Evolutionary conservation across 2,113 vertebrate species (phyloP).

Genomic region (Thamnaconus septentrionalis): DNA sequence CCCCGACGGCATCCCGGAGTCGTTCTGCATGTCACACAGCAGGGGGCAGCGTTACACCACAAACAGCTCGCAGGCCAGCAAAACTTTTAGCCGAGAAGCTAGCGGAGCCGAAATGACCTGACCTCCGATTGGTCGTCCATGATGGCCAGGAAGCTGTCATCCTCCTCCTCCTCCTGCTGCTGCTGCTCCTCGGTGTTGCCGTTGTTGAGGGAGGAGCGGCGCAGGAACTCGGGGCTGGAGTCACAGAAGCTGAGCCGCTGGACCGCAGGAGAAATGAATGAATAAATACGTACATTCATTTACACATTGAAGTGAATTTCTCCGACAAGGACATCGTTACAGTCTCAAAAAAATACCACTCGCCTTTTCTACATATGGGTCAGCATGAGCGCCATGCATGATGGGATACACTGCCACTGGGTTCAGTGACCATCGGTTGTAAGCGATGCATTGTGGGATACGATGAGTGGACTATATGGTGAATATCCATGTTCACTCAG

Average conservation of each 20-base stretch:
- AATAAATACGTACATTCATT: not conserved
- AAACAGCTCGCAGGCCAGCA: not conserved
- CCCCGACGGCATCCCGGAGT: conserved; percentile 72
- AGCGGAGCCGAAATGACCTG: not conserved
- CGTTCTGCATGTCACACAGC: conserved; percentile 68
- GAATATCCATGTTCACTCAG: no score
- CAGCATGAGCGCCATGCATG: no score
- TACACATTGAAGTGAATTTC: no score
- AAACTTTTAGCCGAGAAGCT: not conserved
- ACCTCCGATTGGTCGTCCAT: conserved; percentile 82
- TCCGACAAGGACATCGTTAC: no score
- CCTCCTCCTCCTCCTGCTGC: conserved; percentile 81
- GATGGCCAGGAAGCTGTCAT: conserved; percentile 90
- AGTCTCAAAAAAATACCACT: no score
- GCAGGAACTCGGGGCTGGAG: conserved; percentile 68
- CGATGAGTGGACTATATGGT: no score
- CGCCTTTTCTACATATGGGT: no score
- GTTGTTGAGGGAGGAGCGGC: conserved; percentile 71
- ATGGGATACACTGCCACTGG: no score
- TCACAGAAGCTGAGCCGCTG: conserved; percentile 58
- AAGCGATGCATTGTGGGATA: no score
- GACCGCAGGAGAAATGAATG: not conserved
- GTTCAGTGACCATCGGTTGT: no score
- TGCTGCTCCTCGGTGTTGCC: conserved; percentile 67
- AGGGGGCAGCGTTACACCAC: not conserved